Conservation (phyloP, 2,797 vertebrate species). For the Tolypeutes matacus region DNA sequence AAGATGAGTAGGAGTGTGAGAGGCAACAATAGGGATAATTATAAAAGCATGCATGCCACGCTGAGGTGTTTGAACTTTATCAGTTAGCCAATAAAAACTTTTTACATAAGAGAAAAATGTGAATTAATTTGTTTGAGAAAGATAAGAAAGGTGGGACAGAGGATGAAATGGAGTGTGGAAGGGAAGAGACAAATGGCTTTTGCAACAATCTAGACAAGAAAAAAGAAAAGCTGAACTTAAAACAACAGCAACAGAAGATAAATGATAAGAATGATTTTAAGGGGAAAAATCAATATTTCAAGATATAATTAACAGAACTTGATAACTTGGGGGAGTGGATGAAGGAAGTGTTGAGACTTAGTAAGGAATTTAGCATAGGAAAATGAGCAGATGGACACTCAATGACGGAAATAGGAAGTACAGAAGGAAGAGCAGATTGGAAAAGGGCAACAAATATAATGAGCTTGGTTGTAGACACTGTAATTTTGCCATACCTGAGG, state of each 20-base stretch:
- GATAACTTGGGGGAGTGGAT: not conserved
- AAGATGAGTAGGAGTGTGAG: slow-evolving; percentile 4
- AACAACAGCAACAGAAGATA: not conserved
- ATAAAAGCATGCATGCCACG: not conserved
- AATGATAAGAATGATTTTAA: not conserved
- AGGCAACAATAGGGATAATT: not conserved
- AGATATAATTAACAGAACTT: not conserved
- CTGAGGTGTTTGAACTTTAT: not conserved
- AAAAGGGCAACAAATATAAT: not conserved
- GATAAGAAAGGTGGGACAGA: not conserved
- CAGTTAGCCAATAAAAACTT: slow-evolving; percentile 3
- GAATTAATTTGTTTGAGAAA: slow-evolving; percentile 26
- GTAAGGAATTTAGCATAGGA: not conserved
- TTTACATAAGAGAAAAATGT: slow-evolving; percentile 37
- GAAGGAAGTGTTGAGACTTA: not conserved
- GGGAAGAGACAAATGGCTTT: not conserved
- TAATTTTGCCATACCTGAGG: not conserved
- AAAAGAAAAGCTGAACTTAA: not conserved
- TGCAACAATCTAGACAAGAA: not conserved
- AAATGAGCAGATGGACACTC: not conserved
- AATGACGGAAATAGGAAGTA: not conserved
- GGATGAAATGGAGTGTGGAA: not conserved
- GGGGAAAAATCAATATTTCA: not conserved
- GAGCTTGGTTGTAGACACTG: not conserved
- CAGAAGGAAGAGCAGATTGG: not conserved